Evolutionary conservation across 2,888 invertebrate species (phyloP), one percentile per base, ranked within the genome.

Genomic region (Acleris sparsana): DNA sequence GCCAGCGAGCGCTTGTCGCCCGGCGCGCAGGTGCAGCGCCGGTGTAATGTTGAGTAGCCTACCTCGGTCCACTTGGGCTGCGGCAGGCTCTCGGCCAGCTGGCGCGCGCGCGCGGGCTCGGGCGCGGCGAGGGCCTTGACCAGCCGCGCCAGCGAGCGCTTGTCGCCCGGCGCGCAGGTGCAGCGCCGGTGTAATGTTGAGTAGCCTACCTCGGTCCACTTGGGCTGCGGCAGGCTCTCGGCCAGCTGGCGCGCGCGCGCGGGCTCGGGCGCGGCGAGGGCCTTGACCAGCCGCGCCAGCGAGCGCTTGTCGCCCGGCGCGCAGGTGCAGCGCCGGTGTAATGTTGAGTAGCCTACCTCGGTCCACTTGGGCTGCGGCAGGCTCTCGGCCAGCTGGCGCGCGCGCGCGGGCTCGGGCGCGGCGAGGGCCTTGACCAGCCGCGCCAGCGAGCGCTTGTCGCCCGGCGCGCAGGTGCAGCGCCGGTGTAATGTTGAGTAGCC

Each of bases 361-460:
- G 83, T 70, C 6, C 82, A 76, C 16, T 87, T 80, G 3, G 91
- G 71, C 1, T 87, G 87, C 53, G 92, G 91, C 71, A 92, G 73
- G 0, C 72, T 69, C 5, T 72, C 72, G 1, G 90, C 90, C 17
- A 97, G 92, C 67, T 94, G 91, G 71, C 96, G 93, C 0, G 99
- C 99, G 74, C 96, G 95, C 6, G 90, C 88, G 4, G 96, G 95
- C 87, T 98, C 96, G 76, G 96, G 96, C 85, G 95, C 94, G 0
- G 96, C 95, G 81, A 98, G 97, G 1, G 98, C 97, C 70, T 97
- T 95, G 6, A 99, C 97, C n/a, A 99, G 93, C 71, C 98, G 96
- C 2, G 99, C 99, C 56, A 97, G 88, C 0, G 96, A 95, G 64
- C 96, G 95, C 71, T 94, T 94, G 88, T 98, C 98, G 51, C 93